Conservation (phyloP, 64 coral and sea anemone species). For the Montipora efflorescens region DNA sequence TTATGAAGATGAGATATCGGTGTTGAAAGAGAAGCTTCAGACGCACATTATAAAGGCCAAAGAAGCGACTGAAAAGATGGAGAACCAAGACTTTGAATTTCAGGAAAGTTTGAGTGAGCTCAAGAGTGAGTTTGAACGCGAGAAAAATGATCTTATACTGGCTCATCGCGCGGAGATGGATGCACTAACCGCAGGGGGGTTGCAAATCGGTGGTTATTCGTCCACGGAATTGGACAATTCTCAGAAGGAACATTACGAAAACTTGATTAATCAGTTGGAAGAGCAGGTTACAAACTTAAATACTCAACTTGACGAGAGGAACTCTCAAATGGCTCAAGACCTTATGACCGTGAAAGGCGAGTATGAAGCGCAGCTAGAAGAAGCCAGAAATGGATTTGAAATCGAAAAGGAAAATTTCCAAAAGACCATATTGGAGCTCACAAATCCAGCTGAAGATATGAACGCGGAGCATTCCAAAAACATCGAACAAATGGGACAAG, state of each 20-base stretch:
- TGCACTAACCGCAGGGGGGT: not conserved
- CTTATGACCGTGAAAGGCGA: slow-evolving; percentile 80
- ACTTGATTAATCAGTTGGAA: slow-evolving; percentile 60
- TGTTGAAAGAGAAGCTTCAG: slow-evolving; percentile 77
- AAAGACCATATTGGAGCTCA: slow-evolving; percentile 23
- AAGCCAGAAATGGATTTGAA: slow-evolving; percentile 62
- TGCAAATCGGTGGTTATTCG: not conserved
- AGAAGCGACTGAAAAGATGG: slow-evolving; percentile 72
- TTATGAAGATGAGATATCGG: slow-evolving; percentile 69
- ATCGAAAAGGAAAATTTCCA: slow-evolving; percentile 46
- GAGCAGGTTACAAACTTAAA: slow-evolving; percentile 69
- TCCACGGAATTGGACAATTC: not conserved
- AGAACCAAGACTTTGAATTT: slow-evolving; percentile 91
- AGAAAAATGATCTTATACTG: slow-evolving; percentile 39
- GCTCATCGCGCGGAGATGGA: slow-evolving; percentile 62
- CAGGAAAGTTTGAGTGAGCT: slow-evolving; percentile 72
- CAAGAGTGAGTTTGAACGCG: slow-evolving; percentile 59
- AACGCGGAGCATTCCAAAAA: slow-evolving; percentile 18
- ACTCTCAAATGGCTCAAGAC: slow-evolving; percentile 63
- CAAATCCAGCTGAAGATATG: slow-evolving; percentile 1
- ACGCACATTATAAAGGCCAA: slow-evolving; percentile 50
- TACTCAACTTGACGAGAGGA: not conserved
- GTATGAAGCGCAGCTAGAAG: slow-evolving; percentile 76
- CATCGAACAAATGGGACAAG: slow-evolving; percentile 37
- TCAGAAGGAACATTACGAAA: slow-evolving; percentile 64